These are phyloP conservation scores for Saturnia japonica DNA, from an alignment of 2,888 invertebrate genomes.

Conservation along the genomic window DNA sequence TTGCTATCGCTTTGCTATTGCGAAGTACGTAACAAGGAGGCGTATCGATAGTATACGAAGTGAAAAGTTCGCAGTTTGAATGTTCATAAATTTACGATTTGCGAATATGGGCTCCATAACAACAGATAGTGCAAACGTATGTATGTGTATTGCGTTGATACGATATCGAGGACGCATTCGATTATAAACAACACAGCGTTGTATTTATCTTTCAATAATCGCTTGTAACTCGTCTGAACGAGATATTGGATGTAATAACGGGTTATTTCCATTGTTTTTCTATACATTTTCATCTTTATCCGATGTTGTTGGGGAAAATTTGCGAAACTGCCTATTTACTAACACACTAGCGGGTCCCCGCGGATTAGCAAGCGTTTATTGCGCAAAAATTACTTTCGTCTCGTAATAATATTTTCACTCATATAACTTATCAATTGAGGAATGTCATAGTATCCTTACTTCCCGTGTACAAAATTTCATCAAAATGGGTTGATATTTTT, in stretches of 20 bases:
- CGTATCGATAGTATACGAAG: no score
- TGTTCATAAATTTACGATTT: background rate
- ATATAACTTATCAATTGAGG: no score
- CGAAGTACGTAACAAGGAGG: no score
- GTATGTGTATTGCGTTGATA: slow-evolving; percentile 24
- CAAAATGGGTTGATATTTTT: no score
- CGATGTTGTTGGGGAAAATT: background rate
- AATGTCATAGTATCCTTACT: no score
- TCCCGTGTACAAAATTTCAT: no score
- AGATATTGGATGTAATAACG: slow-evolving; percentile 5
- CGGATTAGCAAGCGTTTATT: no score
- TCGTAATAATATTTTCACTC: no score
- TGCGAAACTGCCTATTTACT: background rate
- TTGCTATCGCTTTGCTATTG: no score
- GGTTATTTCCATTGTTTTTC: slow-evolving; percentile 5
- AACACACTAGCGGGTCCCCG: background rate
- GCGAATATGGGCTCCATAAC: slow-evolving; percentile 9
- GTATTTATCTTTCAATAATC: slow-evolving; percentile 5
- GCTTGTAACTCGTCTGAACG: slow-evolving; percentile 6
- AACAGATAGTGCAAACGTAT: slow-evolving; percentile 8
- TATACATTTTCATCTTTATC: background rate
- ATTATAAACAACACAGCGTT: background rate
- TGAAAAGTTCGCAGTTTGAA: background rate
- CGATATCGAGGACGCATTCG: slow-evolving; percentile 24
- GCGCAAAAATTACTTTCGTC: no score